phyloP scores from a whole-genome alignment of 92 coral and sea anemone genomes.

The Bergia puertoricense region DNA sequence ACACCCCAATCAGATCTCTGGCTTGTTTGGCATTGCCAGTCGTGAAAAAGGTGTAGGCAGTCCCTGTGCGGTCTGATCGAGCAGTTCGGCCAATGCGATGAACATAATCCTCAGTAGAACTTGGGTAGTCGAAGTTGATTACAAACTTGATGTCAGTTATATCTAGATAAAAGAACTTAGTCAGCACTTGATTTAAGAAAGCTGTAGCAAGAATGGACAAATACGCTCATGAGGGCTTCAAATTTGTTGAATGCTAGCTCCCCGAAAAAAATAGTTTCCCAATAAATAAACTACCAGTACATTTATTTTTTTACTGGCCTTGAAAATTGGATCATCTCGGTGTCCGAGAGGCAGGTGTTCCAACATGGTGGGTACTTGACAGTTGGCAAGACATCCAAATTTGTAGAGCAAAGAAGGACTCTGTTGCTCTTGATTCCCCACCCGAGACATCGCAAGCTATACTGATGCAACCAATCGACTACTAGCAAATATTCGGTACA shows the following conservation, averaged over 20 bases:
- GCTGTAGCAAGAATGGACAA: background rate
- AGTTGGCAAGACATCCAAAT: slow-evolving; percentile 49
- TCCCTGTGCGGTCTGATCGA: slow-evolving; percentile 95
- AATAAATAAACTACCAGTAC: slow-evolving; percentile 43
- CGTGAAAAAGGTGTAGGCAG: slow-evolving; percentile 98
- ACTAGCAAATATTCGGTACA: slow-evolving; percentile 22
- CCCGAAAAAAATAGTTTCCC: slow-evolving; percentile 43
- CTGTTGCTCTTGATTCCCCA: slow-evolving; percentile 43
- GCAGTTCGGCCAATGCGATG: slow-evolving; percentile 99
- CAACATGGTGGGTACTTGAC: slow-evolving; percentile 54
- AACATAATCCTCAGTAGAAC: slow-evolving; percentile 96
- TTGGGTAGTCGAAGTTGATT: slow-evolving; percentile 99
- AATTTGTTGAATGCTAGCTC: slow-evolving; percentile 67
- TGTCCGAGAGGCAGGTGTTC: slow-evolving; percentile 27
- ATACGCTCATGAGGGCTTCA: slow-evolving; percentile 56
- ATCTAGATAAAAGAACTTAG: slow-evolving; percentile 62
- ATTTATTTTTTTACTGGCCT: slow-evolving; percentile 43
- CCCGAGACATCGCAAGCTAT: background rate
- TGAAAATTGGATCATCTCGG: slow-evolving; percentile 37
- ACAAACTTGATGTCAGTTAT: slow-evolving; percentile 98
- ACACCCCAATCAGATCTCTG: slow-evolving; percentile 80
- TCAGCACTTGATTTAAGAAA: background rate
- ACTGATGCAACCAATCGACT: slow-evolving; percentile 27
- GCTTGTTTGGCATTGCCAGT: slow-evolving; percentile 94
- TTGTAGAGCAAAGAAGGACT: slow-evolving; percentile 47